Evolutionary conservation across 92 coral and sea anemone species (phyloP).

Genomic region (Desmophyllum pertusum): DNA sequence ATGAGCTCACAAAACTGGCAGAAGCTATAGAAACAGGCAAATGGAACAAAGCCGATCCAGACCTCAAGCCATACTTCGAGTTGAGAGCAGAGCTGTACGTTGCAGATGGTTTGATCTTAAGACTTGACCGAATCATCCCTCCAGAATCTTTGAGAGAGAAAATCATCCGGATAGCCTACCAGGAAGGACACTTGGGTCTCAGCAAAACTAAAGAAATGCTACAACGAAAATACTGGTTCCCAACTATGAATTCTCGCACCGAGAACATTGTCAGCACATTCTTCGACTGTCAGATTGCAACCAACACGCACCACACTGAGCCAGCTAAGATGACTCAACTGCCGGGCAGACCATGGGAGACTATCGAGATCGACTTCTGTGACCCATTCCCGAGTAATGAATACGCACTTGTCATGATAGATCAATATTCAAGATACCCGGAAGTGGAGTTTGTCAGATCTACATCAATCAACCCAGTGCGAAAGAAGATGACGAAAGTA

Average conservation of each 20-base stretch:
- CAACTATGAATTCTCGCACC: conserved; percentile 51
- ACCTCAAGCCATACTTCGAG: conserved; percentile 50
- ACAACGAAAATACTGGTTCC: conserved; percentile 65
- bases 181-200: conserved; percentile 67
- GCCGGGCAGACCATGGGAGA: conserved; percentile 65
- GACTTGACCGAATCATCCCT: conserved; percentile 52
- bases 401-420: conserved; percentile 50
- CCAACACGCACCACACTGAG: conserved; percentile 52
- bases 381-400: conserved; percentile 62
- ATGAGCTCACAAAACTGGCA: conserved; percentile 13
- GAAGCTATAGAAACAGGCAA: conserved; percentile 38
- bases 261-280: conserved; percentile 50
- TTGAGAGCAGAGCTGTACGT: conserved; percentile 48
- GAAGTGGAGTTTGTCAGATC: conserved; percentile 58
- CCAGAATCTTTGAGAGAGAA: conserved; percentile 52
- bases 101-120: conserved; percentile 44
- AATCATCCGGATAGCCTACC: conserved; percentile 44
- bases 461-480: conserved; percentile 31
- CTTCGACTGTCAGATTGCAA: conserved; percentile 61
- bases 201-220: conserved; percentile 68
- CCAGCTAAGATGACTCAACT: conserved; percentile 63
- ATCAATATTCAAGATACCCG: conserved; percentile 68
- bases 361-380: conserved; percentile 58
- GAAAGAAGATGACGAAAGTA: conserved; percentile 45
- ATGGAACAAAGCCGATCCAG: conserved; percentile 36